phyloP scores from a whole-genome alignment of 1,140 invertebrate genomes.

The Drosophila serrata region DNA sequence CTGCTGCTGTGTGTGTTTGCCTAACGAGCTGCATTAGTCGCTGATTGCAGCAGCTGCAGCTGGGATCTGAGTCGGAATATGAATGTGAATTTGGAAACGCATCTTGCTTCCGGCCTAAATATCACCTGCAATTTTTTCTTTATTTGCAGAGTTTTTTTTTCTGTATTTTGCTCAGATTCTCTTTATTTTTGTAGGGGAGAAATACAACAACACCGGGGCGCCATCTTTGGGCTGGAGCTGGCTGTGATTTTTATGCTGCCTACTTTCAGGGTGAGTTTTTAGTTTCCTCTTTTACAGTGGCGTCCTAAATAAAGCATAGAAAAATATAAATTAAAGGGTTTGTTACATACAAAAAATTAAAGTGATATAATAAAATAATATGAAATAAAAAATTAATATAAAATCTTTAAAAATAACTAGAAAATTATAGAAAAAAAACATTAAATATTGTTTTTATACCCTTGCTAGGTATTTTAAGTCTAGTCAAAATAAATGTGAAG shows the following conservation, averaged over 20 bases:
- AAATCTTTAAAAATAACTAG: too few species aligned
- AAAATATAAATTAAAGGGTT: not conserved
- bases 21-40: slow-evolving; percentile 81
- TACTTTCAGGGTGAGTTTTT: slow-evolving; percentile 25
- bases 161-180: not conserved
- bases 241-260: not conserved
- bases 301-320: not conserved
- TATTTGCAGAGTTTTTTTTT: not conserved
- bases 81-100: slow-evolving; percentile 18
- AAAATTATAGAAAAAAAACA: not conserved
- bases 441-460: not conserved
- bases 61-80: slow-evolving; percentile 18
- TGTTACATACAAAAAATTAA: not conserved
- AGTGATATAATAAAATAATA: not conserved
- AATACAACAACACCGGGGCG: not conserved
- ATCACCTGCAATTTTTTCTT: slow-evolving; percentile 12
- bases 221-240: slow-evolving; percentile 21
- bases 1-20: slow-evolving; percentile 60
- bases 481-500: too few species aligned
- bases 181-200: not conserved
- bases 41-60: slow-evolving; percentile 67
- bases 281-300: not conserved
- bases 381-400: not conserved
- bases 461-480: too few species aligned
- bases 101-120: slow-evolving; percentile 26